Base-by-base conservation (phyloP, 2,797 vertebrate species). In the Iguana delicatissima region DNA sequence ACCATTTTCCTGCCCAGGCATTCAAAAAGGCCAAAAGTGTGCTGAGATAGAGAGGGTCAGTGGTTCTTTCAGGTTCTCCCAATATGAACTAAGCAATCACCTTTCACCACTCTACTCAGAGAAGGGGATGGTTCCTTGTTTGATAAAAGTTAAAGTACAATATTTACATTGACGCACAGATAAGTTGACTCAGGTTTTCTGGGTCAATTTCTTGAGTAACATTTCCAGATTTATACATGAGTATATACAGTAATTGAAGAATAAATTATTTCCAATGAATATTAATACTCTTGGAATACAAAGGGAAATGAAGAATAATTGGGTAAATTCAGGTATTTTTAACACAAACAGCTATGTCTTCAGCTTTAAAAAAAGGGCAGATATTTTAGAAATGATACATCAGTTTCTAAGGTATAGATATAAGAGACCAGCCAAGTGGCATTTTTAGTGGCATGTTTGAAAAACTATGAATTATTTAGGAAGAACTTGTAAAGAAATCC, bases 361-460 rank as follows among this genome's bases (percentile, higher is more conserved):
- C 50, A 46, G 22, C n/a, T 42, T 59, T 32, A 32, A 57, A 82
- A 57, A 64, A 29, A 38, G 35, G 81, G 20, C 46, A 24, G 10
- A 18, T 76, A 32, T 76, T 89, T n/a, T 83, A 32, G 38, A 74
- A 76, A 29, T 76, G 20, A 42, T 74, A 24, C 26, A 64, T 42
- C 73, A 62, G 42, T 50, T 89, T 26, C 55, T 84, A 84, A 8
- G 59, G 12, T 84, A 22, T 14, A 80, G 52, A 73, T 3, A n/a
- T 55, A 62, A 29, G 72, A 46, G 87, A 83, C 20, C 38, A 82
- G 29, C 32, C 50, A 69, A 59, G 32, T 26, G 20, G 20, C 82
- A 62, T 76, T 69, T 69, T 90, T 89, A 67, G 26, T 85, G 67
- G 35, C 26, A 85, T 29, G 62, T 84, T 62, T 64, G 29, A 84